Percentiles rank a stretch among this genome's conserved stretches.
phyloP scores from a whole-genome alignment of 2,113 vertebrate genomes.

The Galemys pyrenaicus region DNA sequence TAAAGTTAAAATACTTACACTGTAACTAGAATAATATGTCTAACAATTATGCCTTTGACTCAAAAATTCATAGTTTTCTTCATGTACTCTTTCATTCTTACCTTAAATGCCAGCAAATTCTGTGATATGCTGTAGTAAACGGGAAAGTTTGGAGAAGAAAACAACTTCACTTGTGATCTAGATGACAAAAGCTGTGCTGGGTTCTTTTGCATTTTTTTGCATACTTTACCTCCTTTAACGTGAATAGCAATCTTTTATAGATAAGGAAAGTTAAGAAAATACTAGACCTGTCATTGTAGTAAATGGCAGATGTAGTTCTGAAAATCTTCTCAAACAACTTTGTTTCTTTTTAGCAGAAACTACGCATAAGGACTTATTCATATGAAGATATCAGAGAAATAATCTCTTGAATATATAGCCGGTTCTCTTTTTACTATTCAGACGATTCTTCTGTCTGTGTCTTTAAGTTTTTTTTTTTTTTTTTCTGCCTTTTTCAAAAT shows the following conservation, averaged over 20 bases:
- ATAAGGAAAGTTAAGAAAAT: not conserved
- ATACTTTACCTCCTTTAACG: not conserved
- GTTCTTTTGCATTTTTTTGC: not conserved
- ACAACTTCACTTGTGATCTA: not conserved
- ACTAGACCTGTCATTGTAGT: not conserved
- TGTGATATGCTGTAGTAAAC: not conserved
- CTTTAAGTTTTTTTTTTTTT: not conserved
- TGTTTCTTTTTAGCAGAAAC: not conserved
- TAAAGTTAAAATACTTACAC: not conserved
- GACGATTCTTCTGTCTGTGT: not conserved
- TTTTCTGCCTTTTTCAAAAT: not conserved
- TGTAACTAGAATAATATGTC: not conserved
- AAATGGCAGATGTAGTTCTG: not conserved
- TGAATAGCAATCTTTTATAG: not conserved
- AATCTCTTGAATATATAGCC: not conserved
- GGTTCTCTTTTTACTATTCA: not conserved
- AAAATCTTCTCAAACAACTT: not conserved
- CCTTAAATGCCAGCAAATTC: not conserved
- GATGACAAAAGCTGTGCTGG: not conserved
- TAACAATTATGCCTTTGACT: slow-evolving; percentile 10
- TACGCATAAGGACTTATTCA: not conserved
- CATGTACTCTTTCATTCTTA: not conserved
- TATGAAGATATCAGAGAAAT: not conserved
- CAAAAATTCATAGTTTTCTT: not conserved
- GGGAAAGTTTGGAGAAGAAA: not conserved